Evolutionary conservation across 64 coral and sea anemone species (phyloP), one percentile per base, ranked within the genome.

Genomic region (Porites lutea): DNA sequence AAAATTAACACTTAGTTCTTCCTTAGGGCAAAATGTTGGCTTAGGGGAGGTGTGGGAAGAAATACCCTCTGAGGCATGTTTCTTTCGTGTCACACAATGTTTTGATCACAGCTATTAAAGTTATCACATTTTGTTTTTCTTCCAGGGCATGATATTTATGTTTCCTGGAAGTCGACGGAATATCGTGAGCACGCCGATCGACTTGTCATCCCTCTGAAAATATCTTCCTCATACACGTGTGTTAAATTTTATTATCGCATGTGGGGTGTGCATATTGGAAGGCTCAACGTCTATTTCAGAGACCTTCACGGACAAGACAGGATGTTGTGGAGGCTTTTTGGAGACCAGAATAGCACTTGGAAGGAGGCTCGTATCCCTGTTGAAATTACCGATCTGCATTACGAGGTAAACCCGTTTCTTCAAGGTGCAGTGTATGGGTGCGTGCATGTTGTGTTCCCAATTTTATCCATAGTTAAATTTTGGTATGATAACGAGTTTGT

Each of bases 221-320:
- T 67, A n/a, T 49, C 5, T 60, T 62, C 61, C 37, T 62, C 61
- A 68, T 65, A 78, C 10, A 52, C 74, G 4, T 89, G 88, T 47
- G 37, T 89, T 50, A 67, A 65, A 50, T 89, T 89, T 52, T 50
- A 49, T 68, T 89, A 77, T 69, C 62, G 20, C 5, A 79, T 89
- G 64, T 20, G 37, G 60, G 88, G 74, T 3, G 22, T 6, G 18
- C 70, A 88, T 13, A 48, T 67, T 11, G 88, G 88, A 12, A 75
- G 88, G 58, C 72, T 89, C 0, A 89, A 89, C 60, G 74, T 89
- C n/a, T 65, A 89, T 20, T 16, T 46, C 5, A 89, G 50, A 6
- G 88, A 79, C 51, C 55, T 59, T n/a, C 37, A 55, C 20, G 88
- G 60, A 20, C 78, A 89, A 3, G 63, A 79, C 15, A 18, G 13